phyloP scores from a whole-genome alignment of 2,797 vertebrate genomes.

The Tapirus indicus region DNA sequence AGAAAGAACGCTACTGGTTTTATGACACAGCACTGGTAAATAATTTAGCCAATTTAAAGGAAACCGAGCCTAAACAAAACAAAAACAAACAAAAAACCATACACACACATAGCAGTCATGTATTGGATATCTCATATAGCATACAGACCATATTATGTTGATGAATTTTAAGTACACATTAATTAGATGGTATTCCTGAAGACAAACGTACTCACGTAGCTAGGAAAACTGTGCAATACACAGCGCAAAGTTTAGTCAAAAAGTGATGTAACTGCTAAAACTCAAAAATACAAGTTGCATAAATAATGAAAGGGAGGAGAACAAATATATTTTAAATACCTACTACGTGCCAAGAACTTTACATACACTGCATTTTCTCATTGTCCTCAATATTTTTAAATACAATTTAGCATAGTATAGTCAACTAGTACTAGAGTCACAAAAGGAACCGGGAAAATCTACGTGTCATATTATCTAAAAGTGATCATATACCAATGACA shows the following conservation, averaged over 20 bases:
- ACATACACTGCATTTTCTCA: neutral
- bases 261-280: neutral
- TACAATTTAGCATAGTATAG: neutral
- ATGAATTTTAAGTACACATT: neutral
- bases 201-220: neutral
- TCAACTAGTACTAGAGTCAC: slow-evolving; percentile 24
- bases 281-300: slow-evolving; percentile 30
- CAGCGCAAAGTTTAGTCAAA: neutral
- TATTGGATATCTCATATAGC: neutral
- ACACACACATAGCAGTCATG: neutral
- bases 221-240: neutral
- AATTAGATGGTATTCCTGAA: slow-evolving; percentile 21
- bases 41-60: slow-evolving; percentile 35
- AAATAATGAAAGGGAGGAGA: slow-evolving; percentile 42
- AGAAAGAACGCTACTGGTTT: neutral
- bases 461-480: slow-evolving; percentile 9
- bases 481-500: slow-evolving; percentile 58
- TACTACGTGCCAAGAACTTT: neutral
- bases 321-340: neutral
- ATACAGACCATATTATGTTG: neutral
- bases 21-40: neutral
- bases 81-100: neutral
- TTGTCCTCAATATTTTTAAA: slow-evolving; percentile 42
- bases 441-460: slow-evolving; percentile 58
- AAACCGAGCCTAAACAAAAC: slow-evolving; percentile 31